phyloP scores from a whole-genome alignment of 2,113 vertebrate genomes.

The Calyptomena viridis region DNA sequence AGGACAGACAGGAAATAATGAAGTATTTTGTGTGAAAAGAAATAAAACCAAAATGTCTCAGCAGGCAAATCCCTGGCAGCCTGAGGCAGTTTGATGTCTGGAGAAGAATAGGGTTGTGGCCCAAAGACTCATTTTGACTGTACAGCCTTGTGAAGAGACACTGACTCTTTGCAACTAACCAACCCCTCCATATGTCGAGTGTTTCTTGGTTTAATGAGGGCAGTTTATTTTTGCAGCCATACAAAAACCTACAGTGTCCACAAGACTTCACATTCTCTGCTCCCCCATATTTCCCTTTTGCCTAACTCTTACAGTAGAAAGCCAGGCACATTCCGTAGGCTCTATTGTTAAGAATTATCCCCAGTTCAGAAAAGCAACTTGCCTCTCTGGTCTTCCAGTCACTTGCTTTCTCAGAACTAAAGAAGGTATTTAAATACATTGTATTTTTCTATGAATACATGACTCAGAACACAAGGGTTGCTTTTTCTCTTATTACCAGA shows the following conservation, averaged over 20 bases:
- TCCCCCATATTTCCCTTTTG: background rate
- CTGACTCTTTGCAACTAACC: background rate
- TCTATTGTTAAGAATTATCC: background rate
- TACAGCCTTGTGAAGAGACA: constrained; percentile 17
- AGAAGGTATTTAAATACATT: background rate
- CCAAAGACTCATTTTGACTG: background rate
- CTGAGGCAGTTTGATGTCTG: background rate
- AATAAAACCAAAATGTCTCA: constrained; percentile 26
- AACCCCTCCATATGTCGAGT: background rate
- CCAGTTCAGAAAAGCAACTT: background rate
- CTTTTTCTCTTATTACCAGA: background rate
- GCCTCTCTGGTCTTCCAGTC: background rate
- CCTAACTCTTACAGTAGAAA: background rate
- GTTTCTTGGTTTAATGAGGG: constrained; percentile 6
- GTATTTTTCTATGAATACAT: background rate
- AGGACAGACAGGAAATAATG: constrained; percentile 45
- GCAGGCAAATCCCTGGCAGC: constrained; percentile 23
- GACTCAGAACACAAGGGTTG: background rate
- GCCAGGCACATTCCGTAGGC: background rate
- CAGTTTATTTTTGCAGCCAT: background rate
- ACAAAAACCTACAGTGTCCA: constrained; percentile 21
- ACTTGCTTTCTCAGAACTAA: background rate
- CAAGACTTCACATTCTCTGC: background rate
- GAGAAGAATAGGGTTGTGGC: background rate
- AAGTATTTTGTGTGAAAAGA: constrained; percentile 34